Evolutionary conservation across 2,113 vertebrate species (phyloP).

Genomic region (Argyrosomus japonicus): DNA sequence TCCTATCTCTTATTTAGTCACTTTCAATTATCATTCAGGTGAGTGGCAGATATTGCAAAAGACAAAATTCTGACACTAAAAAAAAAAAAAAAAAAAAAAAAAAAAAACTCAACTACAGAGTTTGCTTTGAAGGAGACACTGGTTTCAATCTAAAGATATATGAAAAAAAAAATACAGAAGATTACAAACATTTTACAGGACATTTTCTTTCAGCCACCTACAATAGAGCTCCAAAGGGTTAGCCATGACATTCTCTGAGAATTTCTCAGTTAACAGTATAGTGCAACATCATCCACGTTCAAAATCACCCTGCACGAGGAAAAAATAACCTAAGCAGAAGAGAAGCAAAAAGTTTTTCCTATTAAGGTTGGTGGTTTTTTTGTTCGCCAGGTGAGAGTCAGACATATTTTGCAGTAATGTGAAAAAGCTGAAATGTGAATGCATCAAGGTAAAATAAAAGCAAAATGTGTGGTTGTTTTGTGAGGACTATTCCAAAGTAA

Average conservation of each 20-base stretch:
- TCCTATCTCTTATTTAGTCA: conserved; percentile 11
- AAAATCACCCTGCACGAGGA: conserved; percentile 55
- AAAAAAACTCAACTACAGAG: neutral
- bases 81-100: neutral
- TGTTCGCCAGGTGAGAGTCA: conserved; percentile 11
- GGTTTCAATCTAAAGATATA: conserved; percentile 24
- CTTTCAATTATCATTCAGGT: conserved; percentile 32
- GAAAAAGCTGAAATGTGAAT: conserved; percentile 10
- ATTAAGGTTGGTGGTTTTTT: neutral
- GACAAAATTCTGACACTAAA: conserved; percentile 7
- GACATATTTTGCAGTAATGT: conserved; percentile 11
- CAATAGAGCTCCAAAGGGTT: conserved; percentile 49
- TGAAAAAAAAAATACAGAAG: conserved; percentile 39
- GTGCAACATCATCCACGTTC: conserved; percentile 77
- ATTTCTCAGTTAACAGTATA: conserved; percentile 69
- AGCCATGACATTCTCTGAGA: conserved; percentile 78
- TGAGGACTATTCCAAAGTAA: neutral
- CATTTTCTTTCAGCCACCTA: conserved; percentile 47
- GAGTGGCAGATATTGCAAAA: conserved; percentile 30
- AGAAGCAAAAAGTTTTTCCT: conserved; percentile 5
- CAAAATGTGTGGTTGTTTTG: neutral
- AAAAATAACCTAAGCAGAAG: conserved; percentile 10
- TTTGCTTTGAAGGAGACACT: conserved; percentile 35
- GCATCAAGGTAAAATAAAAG: neutral
- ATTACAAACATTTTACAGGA: conserved; percentile 53